Percentiles rank a stretch among this genome's conserved stretches.
phyloP scores from a whole-genome alignment of 2,113 vertebrate genomes.

The Odocoileus virginianus region DNA sequence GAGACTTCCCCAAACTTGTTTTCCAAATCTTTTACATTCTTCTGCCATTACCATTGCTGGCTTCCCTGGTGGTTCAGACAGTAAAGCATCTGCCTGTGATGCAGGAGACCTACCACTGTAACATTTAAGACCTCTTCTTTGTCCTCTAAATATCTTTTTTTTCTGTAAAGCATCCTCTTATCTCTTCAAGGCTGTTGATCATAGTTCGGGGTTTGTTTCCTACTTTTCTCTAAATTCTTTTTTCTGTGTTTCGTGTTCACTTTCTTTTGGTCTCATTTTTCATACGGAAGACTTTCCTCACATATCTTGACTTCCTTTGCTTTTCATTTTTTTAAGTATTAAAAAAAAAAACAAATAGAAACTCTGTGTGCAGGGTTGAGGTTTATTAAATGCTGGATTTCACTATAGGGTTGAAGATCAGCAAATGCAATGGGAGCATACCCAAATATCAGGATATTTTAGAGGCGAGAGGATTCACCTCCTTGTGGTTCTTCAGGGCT shows the following conservation, averaged over 20 bases:
- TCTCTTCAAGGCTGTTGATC: not conserved
- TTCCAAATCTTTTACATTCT: not conserved
- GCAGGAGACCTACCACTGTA: not conserved
- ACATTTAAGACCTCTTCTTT: not conserved
- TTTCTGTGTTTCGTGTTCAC: not conserved
- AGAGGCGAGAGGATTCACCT: rapidly evolving
- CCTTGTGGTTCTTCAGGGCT: not conserved
- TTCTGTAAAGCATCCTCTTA: not conserved
- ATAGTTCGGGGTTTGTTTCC: not conserved
- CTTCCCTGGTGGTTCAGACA: not conserved
- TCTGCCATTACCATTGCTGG: not conserved
- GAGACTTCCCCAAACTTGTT: not conserved
- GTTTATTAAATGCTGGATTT: too few species aligned
- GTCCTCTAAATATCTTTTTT: not conserved
- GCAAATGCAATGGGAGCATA: not conserved
- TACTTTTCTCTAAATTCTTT: not conserved
- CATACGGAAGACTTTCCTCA: not conserved
- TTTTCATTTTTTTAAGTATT: not conserved
- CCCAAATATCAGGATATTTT: not conserved
- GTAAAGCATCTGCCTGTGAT: not conserved
- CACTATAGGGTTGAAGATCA: not conserved
- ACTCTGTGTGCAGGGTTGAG: not conserved
- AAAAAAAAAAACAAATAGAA: not conserved
- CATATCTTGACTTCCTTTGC: not conserved
- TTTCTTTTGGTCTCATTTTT: not conserved